Evolutionary conservation across 2,888 invertebrate genomes (phyloP).

Genomic region (Ptychoptera contaminata): DNA sequence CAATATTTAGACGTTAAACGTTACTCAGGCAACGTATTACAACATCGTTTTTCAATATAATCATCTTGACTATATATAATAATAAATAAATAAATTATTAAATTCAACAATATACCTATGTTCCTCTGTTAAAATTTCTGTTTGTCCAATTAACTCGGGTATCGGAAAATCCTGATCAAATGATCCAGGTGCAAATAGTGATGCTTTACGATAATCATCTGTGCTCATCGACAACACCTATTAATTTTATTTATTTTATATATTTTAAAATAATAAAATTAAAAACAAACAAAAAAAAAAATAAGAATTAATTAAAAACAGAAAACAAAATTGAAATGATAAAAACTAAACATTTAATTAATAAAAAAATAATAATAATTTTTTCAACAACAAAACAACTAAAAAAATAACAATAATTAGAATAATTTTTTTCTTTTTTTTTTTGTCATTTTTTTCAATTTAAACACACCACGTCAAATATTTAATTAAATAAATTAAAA

Average conservation of each 20-base stretch:
- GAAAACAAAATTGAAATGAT: too few relatives aligned
- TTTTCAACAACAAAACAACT: too few relatives aligned
- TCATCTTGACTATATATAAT: too few relatives aligned
- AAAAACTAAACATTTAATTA: constrained; percentile 6
- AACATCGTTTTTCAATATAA: too few relatives aligned
- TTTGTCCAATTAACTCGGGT: constrained; percentile 77
- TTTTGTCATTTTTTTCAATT: background rate
- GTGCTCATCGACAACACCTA: constrained; percentile 81
- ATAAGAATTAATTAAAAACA: too few relatives aligned
- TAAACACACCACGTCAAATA: too few relatives aligned
- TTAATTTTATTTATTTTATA: constrained; percentile 6
- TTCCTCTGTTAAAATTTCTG: constrained; percentile 81
- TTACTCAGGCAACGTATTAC: too few relatives aligned
- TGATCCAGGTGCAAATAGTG: constrained; percentile 54
- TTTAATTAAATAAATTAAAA: too few relatives aligned
- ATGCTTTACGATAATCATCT: constrained; percentile 73
- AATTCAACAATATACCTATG: constrained; percentile 42
- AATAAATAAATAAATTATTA: constrained; percentile 2
- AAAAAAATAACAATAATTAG: too few relatives aligned
- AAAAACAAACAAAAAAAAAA: background rate
- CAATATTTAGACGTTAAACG: too few relatives aligned
- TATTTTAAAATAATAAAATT: background rate
- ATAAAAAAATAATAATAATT: constrained; percentile 6
- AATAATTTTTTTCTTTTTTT: constrained; percentile 1
- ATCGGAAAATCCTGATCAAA: constrained; percentile 75